phyloP scores from a whole-genome alignment of 2,888 invertebrate species.

The Ferdinandea cuprea region DNA sequence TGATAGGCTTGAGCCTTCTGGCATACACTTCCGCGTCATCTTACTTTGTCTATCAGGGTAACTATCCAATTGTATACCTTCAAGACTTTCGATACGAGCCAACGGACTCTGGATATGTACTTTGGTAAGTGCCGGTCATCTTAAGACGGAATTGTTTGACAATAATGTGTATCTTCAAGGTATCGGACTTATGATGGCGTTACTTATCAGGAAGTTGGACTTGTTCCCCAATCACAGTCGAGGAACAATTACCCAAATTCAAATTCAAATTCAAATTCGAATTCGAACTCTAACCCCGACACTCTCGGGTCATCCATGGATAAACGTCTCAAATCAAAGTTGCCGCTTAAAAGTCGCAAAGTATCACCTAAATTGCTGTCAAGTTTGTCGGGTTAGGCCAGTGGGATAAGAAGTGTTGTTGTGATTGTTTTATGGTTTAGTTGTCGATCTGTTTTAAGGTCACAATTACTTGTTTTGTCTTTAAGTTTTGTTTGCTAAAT shows the following conservation, averaged over 20 bases:
- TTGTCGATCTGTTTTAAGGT: constrained; percentile 71
- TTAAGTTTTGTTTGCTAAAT: neutral
- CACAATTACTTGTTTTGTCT: constrained; percentile 10
- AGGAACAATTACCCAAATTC: constrained; percentile 6
- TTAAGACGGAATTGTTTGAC: neutral
- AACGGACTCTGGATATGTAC: constrained; percentile 50
- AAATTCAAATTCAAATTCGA: no score
- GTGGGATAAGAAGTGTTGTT: neutral
- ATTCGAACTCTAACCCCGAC: no score
- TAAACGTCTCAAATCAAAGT: constrained; percentile 32
- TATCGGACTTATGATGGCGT: constrained; percentile 47
- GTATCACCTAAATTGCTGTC: constrained; percentile 63
- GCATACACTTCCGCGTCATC: constrained; percentile 19
- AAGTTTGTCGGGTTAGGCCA: constrained; percentile 50
- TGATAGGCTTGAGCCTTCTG: constrained; percentile 35
- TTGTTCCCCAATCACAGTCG: constrained; percentile 11
- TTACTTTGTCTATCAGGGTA: constrained; percentile 35
- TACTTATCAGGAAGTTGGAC: constrained; percentile 37
- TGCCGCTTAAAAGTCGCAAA: constrained; percentile 58
- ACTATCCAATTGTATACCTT: constrained; percentile 41
- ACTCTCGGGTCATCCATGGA: constrained; percentile 55
- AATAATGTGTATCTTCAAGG: neutral
- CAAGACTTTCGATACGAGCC: constrained; percentile 50
- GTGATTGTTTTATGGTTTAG: constrained; percentile 16
- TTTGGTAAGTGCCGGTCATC: constrained; percentile 40